These are phyloP conservation scores for Saccostrea echinata DNA, from an alignment of 1,140 invertebrate species.

Conservation along the genomic window DNA sequence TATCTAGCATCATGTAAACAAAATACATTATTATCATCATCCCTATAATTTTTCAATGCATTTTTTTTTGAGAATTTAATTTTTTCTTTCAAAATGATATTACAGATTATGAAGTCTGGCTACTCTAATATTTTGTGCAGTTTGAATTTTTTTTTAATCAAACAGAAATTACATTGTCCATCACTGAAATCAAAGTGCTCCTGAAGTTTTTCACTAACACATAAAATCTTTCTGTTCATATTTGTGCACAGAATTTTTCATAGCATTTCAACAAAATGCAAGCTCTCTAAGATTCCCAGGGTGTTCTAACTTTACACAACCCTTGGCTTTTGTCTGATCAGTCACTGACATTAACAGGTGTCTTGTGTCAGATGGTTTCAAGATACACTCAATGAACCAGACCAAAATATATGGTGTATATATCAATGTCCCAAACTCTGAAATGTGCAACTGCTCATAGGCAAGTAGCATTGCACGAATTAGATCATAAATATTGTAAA, in stretches of 20 bases:
- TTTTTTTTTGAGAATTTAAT: no score
- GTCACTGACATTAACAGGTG: slow-evolving; percentile 29
- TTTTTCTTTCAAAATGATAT: no score
- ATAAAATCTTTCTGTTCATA: background rate
- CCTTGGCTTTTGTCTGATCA: background rate
- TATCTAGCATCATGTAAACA: no score
- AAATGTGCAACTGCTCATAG: slow-evolving; percentile 10
- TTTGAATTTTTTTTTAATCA: background rate
- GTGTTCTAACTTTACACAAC: slow-evolving; percentile 21
- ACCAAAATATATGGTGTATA: background rate
- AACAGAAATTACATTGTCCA: background rate
- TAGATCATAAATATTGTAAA: slow-evolving; percentile 19
- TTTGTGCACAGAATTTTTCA: background rate
- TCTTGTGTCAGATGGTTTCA: background rate
- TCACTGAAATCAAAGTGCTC: background rate
- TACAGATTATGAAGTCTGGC: background rate
- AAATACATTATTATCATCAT: no score
- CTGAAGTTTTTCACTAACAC: background rate
- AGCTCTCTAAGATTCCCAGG: background rate
- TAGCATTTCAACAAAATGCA: background rate
- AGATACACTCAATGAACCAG: background rate
- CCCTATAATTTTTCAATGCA: no score
- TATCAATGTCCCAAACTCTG: background rate
- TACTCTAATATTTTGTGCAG: background rate
- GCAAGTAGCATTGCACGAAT: background rate